A percentile compares a stretch with the other conserved stretches of the same genome.
These are phyloP conservation scores for Protophormia terraenovae DNA, from an alignment of 2,888 invertebrate genomes.

Conservation along the genomic window DNA sequence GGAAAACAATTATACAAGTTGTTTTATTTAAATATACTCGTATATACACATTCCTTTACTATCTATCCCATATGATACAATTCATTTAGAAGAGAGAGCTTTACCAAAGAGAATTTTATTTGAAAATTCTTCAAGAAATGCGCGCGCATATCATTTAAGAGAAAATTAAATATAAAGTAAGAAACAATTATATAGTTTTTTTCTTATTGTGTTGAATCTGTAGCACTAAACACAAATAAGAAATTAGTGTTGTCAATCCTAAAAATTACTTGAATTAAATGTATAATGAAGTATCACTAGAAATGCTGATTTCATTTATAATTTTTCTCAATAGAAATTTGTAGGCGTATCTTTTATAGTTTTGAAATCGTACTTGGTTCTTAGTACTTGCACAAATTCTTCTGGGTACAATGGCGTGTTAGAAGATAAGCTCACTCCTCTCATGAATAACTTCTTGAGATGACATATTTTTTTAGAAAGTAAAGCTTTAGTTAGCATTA, in stretches of 20 bases:
- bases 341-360: too few species aligned
- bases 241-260: background rate
- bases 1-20: slow-evolving; percentile 11
- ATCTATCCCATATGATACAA: background rate
- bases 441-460: too few species aligned
- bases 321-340: too few species aligned
- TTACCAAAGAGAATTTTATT: background rate
- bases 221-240: slow-evolving; percentile 16
- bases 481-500: too few species aligned
- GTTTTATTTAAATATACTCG: background rate
- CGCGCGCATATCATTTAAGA: slow-evolving; percentile 63
- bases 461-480: too few species aligned
- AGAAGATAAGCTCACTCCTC: too few species aligned
- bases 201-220: slow-evolving; percentile 16
- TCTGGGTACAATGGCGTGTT: too few species aligned
- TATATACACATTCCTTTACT: slow-evolving; percentile 24
- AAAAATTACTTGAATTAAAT: background rate
- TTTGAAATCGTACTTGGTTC: too few species aligned
- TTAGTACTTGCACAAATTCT: too few species aligned
- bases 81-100: background rate
- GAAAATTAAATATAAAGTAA: slow-evolving; percentile 7
- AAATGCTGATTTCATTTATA: too few species aligned
- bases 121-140: too few species aligned
- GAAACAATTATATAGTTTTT: background rate
- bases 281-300: too few species aligned